Conservation (phyloP, 2,113 vertebrate genomes). For the Catagonus wagneri region DNA sequence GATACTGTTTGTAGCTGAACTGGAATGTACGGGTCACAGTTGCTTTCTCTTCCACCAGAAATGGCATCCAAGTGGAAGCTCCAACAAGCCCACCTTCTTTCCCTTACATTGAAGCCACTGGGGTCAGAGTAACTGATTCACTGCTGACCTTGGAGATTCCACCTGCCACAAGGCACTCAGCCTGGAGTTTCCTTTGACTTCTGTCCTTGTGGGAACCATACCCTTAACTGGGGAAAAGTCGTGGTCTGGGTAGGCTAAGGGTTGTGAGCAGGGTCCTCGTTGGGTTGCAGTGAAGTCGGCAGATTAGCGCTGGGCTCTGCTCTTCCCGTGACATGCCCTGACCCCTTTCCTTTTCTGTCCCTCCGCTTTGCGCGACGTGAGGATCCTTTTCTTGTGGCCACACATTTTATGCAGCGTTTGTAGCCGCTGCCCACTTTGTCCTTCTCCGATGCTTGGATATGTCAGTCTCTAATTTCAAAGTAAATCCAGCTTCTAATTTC, state of each 20-base stretch:
- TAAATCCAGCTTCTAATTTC: no score
- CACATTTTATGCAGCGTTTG: not conserved
- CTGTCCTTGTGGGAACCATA: not conserved
- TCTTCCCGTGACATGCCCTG: not conserved
- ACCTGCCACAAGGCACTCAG: not conserved
- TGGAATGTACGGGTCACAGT: not conserved
- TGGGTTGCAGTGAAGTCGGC: not conserved
- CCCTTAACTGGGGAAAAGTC: not conserved
- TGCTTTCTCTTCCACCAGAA: not conserved
- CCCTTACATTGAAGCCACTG: not conserved
- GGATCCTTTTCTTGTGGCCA: not conserved
- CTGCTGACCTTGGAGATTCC: not conserved
- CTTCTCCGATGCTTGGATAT: not conserved
- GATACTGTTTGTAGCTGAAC: not conserved
- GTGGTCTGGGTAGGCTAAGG: no score
- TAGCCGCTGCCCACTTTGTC: not conserved
- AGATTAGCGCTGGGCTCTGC: not conserved
- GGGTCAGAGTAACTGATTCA: not conserved
- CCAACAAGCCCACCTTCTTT: not conserved
- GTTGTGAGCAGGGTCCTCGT: not conserved
- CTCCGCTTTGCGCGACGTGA: not conserved
- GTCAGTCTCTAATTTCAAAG: slow-evolving; percentile 17
- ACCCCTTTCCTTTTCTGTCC: not conserved
- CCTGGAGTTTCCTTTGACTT: not conserved
- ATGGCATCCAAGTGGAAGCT: not conserved